Percentiles rank a stretch among this genome's conserved stretches.
Conservation (phyloP, 2,113 vertebrate species). For the Amblyopsis rosae region DNA sequence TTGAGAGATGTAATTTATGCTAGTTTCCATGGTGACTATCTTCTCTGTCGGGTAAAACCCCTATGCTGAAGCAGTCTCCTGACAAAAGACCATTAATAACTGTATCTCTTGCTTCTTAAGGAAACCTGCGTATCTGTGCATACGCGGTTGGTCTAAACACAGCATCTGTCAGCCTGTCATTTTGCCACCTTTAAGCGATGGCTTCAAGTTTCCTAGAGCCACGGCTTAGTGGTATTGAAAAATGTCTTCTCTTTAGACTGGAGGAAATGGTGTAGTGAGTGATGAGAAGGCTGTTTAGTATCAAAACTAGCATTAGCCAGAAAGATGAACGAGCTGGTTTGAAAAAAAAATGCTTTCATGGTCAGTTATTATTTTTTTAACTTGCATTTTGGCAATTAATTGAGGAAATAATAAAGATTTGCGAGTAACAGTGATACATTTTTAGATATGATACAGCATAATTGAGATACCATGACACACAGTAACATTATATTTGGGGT, state of each 20-base stretch:
- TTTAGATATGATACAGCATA: too few species aligned
- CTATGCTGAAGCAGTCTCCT: conserved; percentile 81
- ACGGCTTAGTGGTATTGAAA: conserved; percentile 52
- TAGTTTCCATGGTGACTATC: conserved; percentile 93
- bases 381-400: background rate
- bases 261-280: conserved; percentile 76
- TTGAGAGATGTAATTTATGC: conserved; percentile 83
- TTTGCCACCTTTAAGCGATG: conserved; percentile 85
- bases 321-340: background rate
- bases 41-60: conserved; percentile 79
- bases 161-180: conserved; percentile 87
- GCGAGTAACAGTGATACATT: too few species aligned
- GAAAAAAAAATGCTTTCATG: background rate
- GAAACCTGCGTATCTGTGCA: conserved; percentile 79
- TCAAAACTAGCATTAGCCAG: conserved; percentile 59
- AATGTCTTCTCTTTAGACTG: conserved; percentile 78
- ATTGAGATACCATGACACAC: too few species aligned
- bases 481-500: too few species aligned
- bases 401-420: background rate
- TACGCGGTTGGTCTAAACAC: conserved; percentile 73
- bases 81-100: conserved; percentile 88
- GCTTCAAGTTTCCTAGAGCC: conserved; percentile 86
- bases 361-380: background rate
- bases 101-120: conserved; percentile 76
- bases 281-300: conserved; percentile 79